A percentile compares a stretch with the other conserved stretches of the same genome.
Evolutionary conservation across 2,113 vertebrate species (phyloP).

Genomic region (Tetraodon nigroviridis): DNA sequence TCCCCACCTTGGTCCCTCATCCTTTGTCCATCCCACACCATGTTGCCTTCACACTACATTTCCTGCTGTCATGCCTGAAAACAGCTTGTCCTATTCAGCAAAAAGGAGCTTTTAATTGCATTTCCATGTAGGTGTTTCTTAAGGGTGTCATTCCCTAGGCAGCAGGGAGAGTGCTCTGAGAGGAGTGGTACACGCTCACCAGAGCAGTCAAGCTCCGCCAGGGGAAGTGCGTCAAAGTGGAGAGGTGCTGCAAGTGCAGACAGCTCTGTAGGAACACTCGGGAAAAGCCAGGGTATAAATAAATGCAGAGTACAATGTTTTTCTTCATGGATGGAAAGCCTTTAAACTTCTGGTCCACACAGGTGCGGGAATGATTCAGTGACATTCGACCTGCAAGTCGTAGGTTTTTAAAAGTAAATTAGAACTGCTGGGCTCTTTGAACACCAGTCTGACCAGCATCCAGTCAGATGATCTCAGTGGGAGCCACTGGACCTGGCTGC

Average conservation of each 20-base stretch:
- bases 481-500: too few species aligned
- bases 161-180: constrained; percentile 67
- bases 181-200: constrained; percentile 59
- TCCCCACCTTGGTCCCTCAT: constrained; percentile 21
- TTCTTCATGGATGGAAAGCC: constrained; percentile 67
- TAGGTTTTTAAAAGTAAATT: constrained; percentile 19
- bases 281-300: constrained; percentile 73
- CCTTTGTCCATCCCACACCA: constrained; percentile 38
- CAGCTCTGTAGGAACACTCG: constrained; percentile 65
- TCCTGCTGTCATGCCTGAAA: constrained; percentile 53
- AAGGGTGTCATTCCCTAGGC: constrained; percentile 67
- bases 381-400: constrained; percentile 61
- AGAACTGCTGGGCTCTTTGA: constrained; percentile 4
- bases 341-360: constrained; percentile 65
- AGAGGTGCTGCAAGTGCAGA: constrained; percentile 64
- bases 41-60: constrained; percentile 51
- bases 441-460: too few species aligned
- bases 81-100: constrained; percentile 56
- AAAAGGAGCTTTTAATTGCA: constrained; percentile 75
- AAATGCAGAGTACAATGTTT: constrained; percentile 73
- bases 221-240: constrained; percentile 58
- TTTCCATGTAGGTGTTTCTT: constrained; percentile 74
- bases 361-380: constrained; percentile 54
- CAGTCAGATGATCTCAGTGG: too few species aligned
- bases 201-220: constrained; percentile 54